Base-by-base conservation (phyloP, 1,140 invertebrate genomes). In the Epicauta chinensis region DNA sequence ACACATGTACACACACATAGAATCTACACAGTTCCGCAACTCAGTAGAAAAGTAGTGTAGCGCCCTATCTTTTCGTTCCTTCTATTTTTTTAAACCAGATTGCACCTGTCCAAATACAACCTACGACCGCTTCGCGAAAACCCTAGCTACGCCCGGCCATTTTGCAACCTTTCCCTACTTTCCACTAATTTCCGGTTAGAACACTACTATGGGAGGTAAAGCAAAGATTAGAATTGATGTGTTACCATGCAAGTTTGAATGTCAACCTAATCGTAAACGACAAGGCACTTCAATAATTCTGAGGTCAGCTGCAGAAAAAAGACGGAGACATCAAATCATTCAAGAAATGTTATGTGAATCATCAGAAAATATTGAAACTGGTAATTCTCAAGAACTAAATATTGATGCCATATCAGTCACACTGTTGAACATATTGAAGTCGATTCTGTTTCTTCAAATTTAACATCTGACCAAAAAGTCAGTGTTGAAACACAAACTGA, bases 191-290 rank as follows among this genome's bases (percentile, higher is more conserved):
- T n/a, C n/a, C n/a, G n/a, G n/a, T n/a, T n/a, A n/a, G n/a, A n/a
- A n/a, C n/a, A n/a, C 63, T 46, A 43, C 67, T 23, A 60, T 66
- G 49, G 63, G 63, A 15, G 58, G 60, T 45, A 58, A 51, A 40
- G 61, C 65, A 38, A 58, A 54, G 58, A 53, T 69, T 40, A 70
- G 67, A 59, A 15, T 53, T 49, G 54, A 51, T 32, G 59, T 61
- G 43, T 51, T 69, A 45, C 66, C 63, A 36, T 62, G 64, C 44
- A 67, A 63, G 58, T 68, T 67, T 52, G 53, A 64, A 51, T 67
- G 64, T 52, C 65, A 70, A 53, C 49, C 59, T 23, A 23, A 23
- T 23, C 23, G 23, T 7, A 23, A 23, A 23, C 4, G 23, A 23
- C 17, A 23, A 23, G 17, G 2, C 2, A 23, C 4, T 23, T n/a